These are phyloP conservation scores for Oscheius sp. DNA, from an alignment of 1,140 invertebrate species.

Conservation along the genomic window DNA sequence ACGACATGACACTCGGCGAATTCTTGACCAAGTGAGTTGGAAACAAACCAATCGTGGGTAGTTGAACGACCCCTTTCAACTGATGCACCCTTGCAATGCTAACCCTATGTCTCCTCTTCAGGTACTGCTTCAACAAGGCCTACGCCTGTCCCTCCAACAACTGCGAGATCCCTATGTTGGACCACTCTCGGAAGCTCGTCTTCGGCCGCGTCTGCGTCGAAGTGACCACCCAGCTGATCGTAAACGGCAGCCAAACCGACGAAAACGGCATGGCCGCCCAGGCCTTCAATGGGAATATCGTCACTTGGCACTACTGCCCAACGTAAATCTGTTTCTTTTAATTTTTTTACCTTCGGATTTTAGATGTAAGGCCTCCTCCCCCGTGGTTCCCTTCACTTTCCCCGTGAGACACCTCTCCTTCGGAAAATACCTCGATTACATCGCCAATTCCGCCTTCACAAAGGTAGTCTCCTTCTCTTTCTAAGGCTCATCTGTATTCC, in stretches of 20 bases:
- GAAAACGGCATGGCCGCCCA: slow-evolving; percentile 4
- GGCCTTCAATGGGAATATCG: slow-evolving; percentile 21
- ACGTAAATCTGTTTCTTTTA: slow-evolving; percentile 23
- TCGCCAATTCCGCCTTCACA: slow-evolving; percentile 52
- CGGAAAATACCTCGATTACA: slow-evolving; percentile 58
- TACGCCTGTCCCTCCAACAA: slow-evolving; percentile 76
- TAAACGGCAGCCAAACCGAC: neutral
- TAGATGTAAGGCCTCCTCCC: slow-evolving; percentile 46
- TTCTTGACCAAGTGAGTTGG: slow-evolving; percentile 69
- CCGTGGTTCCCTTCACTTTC: slow-evolving; percentile 24
- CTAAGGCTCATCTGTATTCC: neutral
- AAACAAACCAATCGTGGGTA: slow-evolving; percentile 65
- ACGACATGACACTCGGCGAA: slow-evolving; percentile 88
- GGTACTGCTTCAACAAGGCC: slow-evolving; percentile 62
- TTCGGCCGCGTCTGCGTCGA: slow-evolving; percentile 75
- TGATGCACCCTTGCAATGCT: too few species aligned
- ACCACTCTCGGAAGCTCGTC: slow-evolving; percentile 81
- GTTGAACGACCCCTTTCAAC: too few species aligned
- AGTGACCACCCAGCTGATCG: slow-evolving; percentile 65
- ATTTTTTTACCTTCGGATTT: slow-evolving; percentile 26
- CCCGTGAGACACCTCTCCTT: slow-evolving; percentile 54
- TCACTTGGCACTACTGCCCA: slow-evolving; percentile 53
- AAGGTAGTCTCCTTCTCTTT: neutral
- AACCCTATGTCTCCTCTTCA: too few species aligned
- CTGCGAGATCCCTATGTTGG: slow-evolving; percentile 80